Percentiles rank a stretch among this genome's conserved stretches.
Evolutionary conservation across 2,113 vertebrate genomes (phyloP).

Genomic region (Heptranchias perlo): DNA sequence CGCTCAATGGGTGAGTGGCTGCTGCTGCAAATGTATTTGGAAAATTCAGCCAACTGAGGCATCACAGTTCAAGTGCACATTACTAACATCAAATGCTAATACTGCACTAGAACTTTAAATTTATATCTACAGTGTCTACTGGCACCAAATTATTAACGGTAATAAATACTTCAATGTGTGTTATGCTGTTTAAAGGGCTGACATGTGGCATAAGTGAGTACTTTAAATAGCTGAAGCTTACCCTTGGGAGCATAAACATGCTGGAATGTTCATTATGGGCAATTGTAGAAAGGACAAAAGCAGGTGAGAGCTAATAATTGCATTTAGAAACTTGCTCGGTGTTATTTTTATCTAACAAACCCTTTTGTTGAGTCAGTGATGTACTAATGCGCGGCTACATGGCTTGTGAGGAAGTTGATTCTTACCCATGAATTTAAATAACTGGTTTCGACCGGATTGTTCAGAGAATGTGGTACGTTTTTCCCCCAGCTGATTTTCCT

Average conservation of each 20-base stretch:
- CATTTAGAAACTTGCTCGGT: not conserved
- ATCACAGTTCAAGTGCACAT: not conserved
- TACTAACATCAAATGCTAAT: not conserved
- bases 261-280: not conserved
- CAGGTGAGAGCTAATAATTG: not conserved
- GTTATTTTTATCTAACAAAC: not conserved
- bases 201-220: not conserved
- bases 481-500: not conserved
- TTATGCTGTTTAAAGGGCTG: not conserved
- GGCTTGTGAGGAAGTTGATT: not conserved
- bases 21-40: not conserved
- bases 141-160: not conserved
- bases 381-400: not conserved
- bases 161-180: constrained; percentile 26
- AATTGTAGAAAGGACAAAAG: not conserved
- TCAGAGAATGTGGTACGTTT: not conserved
- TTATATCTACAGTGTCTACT: not conserved
- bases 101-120: not conserved
- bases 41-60: not conserved
- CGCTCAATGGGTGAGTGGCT: not conserved
- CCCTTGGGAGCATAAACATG: not conserved
- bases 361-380: not conserved
- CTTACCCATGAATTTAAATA: not conserved
- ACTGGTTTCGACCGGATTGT: not conserved
- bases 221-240: constrained; percentile 16